phyloP scores from a whole-genome alignment of 2,888 invertebrate species.

The Deilephila porcellus region DNA sequence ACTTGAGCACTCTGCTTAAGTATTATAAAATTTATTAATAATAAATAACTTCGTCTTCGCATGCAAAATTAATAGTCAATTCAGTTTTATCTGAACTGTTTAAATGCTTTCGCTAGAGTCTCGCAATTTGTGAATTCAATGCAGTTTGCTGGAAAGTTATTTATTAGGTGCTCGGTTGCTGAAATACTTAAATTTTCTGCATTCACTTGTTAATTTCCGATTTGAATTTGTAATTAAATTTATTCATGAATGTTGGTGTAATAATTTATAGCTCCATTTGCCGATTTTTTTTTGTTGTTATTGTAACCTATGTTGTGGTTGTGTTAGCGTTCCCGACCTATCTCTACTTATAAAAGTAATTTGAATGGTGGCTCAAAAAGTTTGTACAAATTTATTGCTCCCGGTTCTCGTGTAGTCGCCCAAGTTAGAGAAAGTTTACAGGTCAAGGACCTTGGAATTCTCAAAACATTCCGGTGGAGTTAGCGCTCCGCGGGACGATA shows the following conservation, averaged over 20 bases:
- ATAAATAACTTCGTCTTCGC: slow-evolving; percentile 27
- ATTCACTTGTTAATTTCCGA: slow-evolving; percentile 30
- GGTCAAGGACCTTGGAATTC: slow-evolving; percentile 66
- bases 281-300: neutral
- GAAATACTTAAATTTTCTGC: slow-evolving; percentile 34
- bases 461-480: slow-evolving; percentile 61
- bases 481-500: slow-evolving; percentile 36
- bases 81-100: slow-evolving; percentile 36
- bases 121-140: slow-evolving; percentile 50
- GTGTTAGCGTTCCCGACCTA: neutral
- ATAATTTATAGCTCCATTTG: neutral
- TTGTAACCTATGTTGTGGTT: neutral
- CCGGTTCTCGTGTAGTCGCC: slow-evolving; percentile 50
- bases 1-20: neutral
- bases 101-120: slow-evolving; percentile 39
- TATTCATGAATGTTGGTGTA: slow-evolving; percentile 27
- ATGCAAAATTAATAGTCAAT: slow-evolving; percentile 11
- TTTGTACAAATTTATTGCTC: slow-evolving; percentile 65
- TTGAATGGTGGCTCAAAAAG: slow-evolving; percentile 51
- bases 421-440: slow-evolving; percentile 66
- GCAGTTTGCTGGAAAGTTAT: slow-evolving; percentile 51
- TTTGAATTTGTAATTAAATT: slow-evolving; percentile 30
- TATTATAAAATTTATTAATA: neutral
- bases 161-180: slow-evolving; percentile 45
- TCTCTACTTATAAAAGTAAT: slow-evolving; percentile 41